Conservation (phyloP, 2,888 invertebrate species). For the Clepsis dumicolana region DNA sequence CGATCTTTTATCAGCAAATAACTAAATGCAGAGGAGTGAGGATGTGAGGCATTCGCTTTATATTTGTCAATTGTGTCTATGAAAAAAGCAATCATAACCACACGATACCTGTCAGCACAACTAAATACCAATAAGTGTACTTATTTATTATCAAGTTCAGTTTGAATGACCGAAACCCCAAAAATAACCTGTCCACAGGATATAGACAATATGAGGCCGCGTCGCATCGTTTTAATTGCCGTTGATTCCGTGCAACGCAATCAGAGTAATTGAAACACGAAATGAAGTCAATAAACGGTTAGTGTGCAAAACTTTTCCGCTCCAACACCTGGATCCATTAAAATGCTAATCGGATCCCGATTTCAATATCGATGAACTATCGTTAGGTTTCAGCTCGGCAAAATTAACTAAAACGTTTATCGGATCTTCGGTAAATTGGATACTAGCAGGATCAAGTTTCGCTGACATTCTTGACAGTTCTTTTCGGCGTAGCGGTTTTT, state of each 20-base stretch:
- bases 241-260: slow-evolving; percentile 11
- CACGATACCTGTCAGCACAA: no score
- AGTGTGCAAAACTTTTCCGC: slow-evolving; percentile 21
- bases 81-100: no score
- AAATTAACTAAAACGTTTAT: slow-evolving; percentile 16
- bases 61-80: no score
- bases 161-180: background rate
- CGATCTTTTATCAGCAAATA: background rate
- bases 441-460: slow-evolving; percentile 3
- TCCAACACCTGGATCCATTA: slow-evolving; percentile 19
- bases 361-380: slow-evolving; percentile 6
- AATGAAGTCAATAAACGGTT: slow-evolving; percentile 14
- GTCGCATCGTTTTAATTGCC: slow-evolving; percentile 5
- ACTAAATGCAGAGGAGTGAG: background rate
- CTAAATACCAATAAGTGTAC: no score
- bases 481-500: background rate
- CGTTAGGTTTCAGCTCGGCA: slow-evolving; percentile 6
- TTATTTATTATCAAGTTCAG: background rate
- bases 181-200: background rate
- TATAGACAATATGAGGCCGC: background rate
- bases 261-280: slow-evolving; percentile 26
- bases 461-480: background rate
- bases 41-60: background rate
- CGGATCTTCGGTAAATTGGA: slow-evolving; percentile 8
- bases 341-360: slow-evolving; percentile 9